Evolutionary conservation across 2,797 vertebrate species (phyloP).

Genomic region (Ctenopoma multispine): DNA sequence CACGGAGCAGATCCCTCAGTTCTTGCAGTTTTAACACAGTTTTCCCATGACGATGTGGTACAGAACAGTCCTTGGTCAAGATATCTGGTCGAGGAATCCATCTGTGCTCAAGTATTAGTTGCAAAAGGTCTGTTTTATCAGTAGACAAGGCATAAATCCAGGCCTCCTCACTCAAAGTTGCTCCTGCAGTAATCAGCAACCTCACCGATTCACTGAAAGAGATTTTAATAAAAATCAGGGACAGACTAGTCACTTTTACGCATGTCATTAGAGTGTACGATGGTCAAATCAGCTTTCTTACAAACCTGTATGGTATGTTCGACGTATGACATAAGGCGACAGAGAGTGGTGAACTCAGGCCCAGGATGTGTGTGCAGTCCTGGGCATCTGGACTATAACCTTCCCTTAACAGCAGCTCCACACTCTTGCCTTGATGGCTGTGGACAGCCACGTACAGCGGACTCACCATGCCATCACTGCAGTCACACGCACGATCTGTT

Average conservation of each 20-base stretch:
- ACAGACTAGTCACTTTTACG: not conserved
- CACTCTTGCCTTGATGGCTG: slow-evolving; percentile 64
- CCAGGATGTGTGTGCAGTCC: slow-evolving; percentile 72
- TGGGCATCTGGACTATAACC: slow-evolving; percentile 93
- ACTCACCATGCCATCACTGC: slow-evolving; percentile 86
- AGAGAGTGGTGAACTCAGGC: slow-evolving; percentile 58
- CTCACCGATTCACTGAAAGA: slow-evolving; percentile 56
- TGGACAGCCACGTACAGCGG: slow-evolving; percentile 89
- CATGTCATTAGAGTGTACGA: not conserved
- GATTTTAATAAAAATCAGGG: not conserved
- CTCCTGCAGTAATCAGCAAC: slow-evolving; percentile 76
- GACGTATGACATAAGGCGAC: slow-evolving; percentile 29
- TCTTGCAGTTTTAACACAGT: slow-evolving; percentile 49
- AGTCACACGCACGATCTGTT: slow-evolving; percentile 87
- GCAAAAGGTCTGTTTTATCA: slow-evolving; percentile 62
- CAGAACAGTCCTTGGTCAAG: not conserved
- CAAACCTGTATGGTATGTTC: slow-evolving; percentile 43
- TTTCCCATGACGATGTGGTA: not conserved
- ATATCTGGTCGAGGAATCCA: slow-evolving; percentile 52
- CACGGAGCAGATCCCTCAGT: slow-evolving; percentile 62
- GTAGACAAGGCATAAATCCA: slow-evolving; percentile 61
- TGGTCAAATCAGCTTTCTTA: not conserved
- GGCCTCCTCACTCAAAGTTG: slow-evolving; percentile 47
- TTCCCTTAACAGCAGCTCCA: slow-evolving; percentile 81
- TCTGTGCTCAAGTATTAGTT: slow-evolving; percentile 73